Base-by-base conservation (phyloP, 2,888 invertebrate genomes). In the Patella caerulea region DNA sequence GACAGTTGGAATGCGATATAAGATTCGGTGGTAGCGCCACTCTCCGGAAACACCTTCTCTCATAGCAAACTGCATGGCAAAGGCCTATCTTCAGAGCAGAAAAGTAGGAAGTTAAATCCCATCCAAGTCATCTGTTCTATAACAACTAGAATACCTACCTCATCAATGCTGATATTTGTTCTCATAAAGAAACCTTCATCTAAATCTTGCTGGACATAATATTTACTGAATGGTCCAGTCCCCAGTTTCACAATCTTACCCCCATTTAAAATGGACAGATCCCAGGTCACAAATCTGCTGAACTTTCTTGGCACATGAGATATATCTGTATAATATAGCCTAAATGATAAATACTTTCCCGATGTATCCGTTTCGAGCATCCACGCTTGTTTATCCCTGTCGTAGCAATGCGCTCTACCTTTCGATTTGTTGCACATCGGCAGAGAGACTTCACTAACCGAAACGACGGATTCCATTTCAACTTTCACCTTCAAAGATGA, bases 161-260 rank as follows among this genome's bases (percentile, higher is more conserved):
- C 95, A 89, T 94, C 94, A 45, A 95, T 95, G 17, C 94, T 94
- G 71, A 96, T 93, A 84, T 95, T 94, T 7, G 96, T 96, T 90
- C 95, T 95, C 94, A 96, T 95, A 91, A 95, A 95, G 82, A 95
- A 94, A 9, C 96, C 96, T 87, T 96, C 95, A 90, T 96, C 96
- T 0, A 94, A 94, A 77, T 94, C 95, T 81, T 95, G 95, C 90
- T 96, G 96, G 19, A 95, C 94, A 90, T 96, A 96, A 91, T 96
- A 96, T 86, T 95, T 95, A 85, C 94, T 94, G 91, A 95, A 95
- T 4, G 96, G 95, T 0, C 95, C 94, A 17, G 95, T 95, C 0
- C 95, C 94, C 34, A 95, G 93, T 77, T 94, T 93, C 54, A 95
- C 93, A 11, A 85, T 79, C 65, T 82, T 83, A 56, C 78, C 80